Evolutionary conservation across 2,888 invertebrate species (phyloP).

Genomic region (Drosophila fungiperda): DNA sequence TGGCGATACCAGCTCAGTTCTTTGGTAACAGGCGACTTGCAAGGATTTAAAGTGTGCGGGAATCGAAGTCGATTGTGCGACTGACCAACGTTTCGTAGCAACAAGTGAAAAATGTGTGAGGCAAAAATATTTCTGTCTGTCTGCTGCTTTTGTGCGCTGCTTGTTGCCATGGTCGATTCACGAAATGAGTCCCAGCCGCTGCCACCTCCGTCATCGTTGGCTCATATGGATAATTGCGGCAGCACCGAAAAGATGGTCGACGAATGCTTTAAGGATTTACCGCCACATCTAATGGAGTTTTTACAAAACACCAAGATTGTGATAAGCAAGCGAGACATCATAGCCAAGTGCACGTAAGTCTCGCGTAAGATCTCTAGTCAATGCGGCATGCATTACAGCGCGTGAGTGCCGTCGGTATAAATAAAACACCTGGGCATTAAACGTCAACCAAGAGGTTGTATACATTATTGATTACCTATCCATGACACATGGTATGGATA

Average conservation of each 20-base stretch:
- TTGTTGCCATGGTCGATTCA: conserved; percentile 23
- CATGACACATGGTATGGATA: neutral
- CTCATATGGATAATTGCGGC: conserved; percentile 73
- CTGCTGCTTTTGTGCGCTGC: conserved; percentile 11
- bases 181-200: conserved; percentile 35
- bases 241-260: conserved; percentile 82
- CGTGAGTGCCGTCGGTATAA: conserved; percentile 10
- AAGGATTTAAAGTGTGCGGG: conserved; percentile 25
- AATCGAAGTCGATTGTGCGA: neutral
- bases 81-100: conserved; percentile 41
- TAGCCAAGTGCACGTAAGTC: conserved; percentile 84
- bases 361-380: neutral
- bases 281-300: conserved; percentile 83
- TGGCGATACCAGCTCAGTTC: conserved; percentile 44
- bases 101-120: conserved; percentile 52
- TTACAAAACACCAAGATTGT: conserved; percentile 82
- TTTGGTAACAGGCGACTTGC: conserved; percentile 20
- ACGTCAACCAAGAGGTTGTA: conserved; percentile 5
- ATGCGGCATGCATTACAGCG: conserved; percentile 4
- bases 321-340: conserved; percentile 81
- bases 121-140: conserved; percentile 12
- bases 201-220: conserved; percentile 22
- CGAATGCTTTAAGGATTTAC: conserved; percentile 83
- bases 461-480: conserved; percentile 42
- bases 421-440: conserved; percentile 24